Percentiles rank a stretch among this genome's conserved stretches.
phyloP scores from a whole-genome alignment of 2,888 invertebrate genomes.

The Pecten maximus region DNA sequence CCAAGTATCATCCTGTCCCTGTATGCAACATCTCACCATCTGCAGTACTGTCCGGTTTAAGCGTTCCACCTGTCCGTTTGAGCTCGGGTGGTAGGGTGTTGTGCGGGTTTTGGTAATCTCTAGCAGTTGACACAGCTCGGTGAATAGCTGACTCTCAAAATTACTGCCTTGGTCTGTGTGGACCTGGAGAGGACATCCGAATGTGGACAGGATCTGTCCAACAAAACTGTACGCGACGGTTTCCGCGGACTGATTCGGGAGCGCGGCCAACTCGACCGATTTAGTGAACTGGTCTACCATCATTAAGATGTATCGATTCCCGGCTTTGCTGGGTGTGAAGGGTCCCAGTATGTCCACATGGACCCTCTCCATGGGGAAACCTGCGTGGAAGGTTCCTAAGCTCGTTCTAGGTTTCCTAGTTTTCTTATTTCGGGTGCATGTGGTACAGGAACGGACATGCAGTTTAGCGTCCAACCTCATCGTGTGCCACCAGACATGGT shows the following conservation, averaged over 20 bases:
- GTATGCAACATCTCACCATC: too few species aligned
- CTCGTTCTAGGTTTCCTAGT: neutral
- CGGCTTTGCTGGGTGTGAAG: constrained; percentile 38
- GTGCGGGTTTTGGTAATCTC: constrained; percentile 50
- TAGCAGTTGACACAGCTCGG: constrained; percentile 44
- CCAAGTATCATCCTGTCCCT: too few species aligned
- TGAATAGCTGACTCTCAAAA: constrained; percentile 48
- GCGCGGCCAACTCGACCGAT: constrained; percentile 47
- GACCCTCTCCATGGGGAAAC: constrained; percentile 81
- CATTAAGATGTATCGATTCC: constrained; percentile 48
- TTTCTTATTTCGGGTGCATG: constrained; percentile 47
- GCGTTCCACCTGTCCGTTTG: constrained; percentile 52
- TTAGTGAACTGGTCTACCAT: constrained; percentile 54
- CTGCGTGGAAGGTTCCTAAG: constrained; percentile 90
- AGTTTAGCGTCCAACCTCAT: constrained; percentile 26
- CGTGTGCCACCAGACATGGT: constrained; percentile 43
- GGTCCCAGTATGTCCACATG: constrained; percentile 51
- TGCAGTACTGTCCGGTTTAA: too few species aligned
- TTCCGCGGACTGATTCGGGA: constrained; percentile 50
- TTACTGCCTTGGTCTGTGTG: constrained; percentile 55
- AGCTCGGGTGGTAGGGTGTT: constrained; percentile 46
- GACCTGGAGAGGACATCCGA: constrained; percentile 56
- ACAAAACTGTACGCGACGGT: constrained; percentile 41
- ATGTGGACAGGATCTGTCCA: constrained; percentile 45
- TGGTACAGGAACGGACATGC: constrained; percentile 40